These are phyloP conservation scores for Lasioglossum pauxillum DNA, from an alignment of 2,888 invertebrate species.

Conservation along the genomic window DNA sequence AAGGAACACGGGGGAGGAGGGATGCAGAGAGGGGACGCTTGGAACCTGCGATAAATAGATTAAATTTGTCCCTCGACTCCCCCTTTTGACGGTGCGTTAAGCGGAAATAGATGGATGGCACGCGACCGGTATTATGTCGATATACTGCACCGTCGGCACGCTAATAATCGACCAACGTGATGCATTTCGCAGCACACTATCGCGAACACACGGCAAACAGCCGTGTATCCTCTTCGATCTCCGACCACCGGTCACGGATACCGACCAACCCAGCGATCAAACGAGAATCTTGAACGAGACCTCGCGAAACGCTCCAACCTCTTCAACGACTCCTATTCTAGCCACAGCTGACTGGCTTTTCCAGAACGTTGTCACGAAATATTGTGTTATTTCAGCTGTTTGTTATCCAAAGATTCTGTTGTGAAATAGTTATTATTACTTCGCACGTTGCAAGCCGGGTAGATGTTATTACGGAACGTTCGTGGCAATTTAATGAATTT, in stretches of 20 bases:
- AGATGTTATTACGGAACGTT: not conserved
- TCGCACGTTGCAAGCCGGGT: not conserved
- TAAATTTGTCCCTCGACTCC: conserved; percentile 76
- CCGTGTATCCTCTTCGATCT: conserved; percentile 16
- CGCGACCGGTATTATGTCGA: conserved; percentile 74
- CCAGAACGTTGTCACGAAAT: not conserved
- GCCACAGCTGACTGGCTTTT: not conserved
- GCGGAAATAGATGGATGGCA: conserved; percentile 81
- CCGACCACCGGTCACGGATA: not conserved
- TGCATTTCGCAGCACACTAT: conserved; percentile 49
- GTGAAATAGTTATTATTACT: not conserved
- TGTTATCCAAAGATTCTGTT: not conserved
- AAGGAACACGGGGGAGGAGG: conserved; percentile 14
- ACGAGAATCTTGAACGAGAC: conserved; percentile 1
- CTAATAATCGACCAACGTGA: conserved; percentile 50
- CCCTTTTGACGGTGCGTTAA: conserved; percentile 73
- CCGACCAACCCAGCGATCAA: not conserved
- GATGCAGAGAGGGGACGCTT: conserved; percentile 38
- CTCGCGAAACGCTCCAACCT: not conserved
- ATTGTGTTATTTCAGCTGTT: not conserved
- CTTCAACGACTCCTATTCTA: not conserved
- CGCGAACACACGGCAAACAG: conserved; percentile 7
- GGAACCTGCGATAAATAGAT: conserved; percentile 77
- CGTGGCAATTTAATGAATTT: not conserved
- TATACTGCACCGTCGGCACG: conserved; percentile 42